Conservation (phyloP, 2,888 invertebrate species). For the Aleiodes leptofemur region DNA sequence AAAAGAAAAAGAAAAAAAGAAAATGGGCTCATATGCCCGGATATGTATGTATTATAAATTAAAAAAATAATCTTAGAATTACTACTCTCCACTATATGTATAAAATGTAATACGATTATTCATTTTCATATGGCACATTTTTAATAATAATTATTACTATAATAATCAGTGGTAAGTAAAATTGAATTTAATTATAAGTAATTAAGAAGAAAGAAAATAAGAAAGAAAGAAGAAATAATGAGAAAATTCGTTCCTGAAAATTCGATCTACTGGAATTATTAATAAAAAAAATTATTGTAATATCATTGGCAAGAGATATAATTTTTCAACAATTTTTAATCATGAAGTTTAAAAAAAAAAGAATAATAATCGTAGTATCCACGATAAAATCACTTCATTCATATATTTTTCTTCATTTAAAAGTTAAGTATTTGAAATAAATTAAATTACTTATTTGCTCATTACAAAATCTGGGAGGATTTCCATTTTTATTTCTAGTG, state of each 20-base stretch:
- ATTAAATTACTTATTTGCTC: no score
- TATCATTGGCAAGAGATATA: conserved; percentile 51
- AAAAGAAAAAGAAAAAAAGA: conserved; percentile 8
- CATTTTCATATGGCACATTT: conserved; percentile 75
- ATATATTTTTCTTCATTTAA: no score
- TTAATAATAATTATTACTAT: conserved; percentile 69
- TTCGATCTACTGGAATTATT: conserved; percentile 57
- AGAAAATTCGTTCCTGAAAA: conserved; percentile 7
- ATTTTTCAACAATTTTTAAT: not conserved
- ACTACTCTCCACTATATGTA: conserved; percentile 63
- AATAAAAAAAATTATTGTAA: conserved; percentile 67
- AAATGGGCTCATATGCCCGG: conserved; percentile 66
- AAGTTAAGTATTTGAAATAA: no score
- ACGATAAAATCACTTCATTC: no score
- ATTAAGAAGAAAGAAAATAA: conserved; percentile 2
- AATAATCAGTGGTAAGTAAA: conserved; percentile 65
- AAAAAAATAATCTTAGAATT: conserved; percentile 70
- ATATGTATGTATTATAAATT: conserved; percentile 75
- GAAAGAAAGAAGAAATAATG: not conserved
- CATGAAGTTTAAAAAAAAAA: no score
- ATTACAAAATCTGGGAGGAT: no score
- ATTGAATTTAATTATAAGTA: conserved; percentile 19
- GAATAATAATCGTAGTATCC: no score
- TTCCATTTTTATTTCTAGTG: no score
- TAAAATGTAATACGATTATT: conserved; percentile 62